Evolutionary conservation across 2,888 invertebrate species (phyloP).

Genomic region (Tetheella fluctuosa): DNA sequence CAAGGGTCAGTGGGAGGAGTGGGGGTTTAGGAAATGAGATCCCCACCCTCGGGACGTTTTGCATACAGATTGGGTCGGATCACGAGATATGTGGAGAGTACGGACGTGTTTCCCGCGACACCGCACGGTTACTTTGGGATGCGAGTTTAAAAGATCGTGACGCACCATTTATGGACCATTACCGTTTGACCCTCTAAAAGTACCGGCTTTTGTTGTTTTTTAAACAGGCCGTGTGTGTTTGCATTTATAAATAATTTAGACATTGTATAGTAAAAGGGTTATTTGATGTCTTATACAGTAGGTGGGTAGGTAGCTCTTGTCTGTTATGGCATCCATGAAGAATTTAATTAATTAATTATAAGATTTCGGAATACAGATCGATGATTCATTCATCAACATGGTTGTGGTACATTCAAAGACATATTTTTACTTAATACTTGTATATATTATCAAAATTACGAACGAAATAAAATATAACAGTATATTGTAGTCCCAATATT

Average conservation of each 20-base stretch:
- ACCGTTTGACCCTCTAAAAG: constrained; percentile 30
- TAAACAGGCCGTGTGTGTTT: constrained; percentile 27
- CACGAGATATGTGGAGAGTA: constrained; percentile 23
- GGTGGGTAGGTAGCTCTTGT: neutral
- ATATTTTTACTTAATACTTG: too few relatives aligned
- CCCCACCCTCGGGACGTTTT: constrained; percentile 45
- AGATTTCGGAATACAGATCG: too few relatives aligned
- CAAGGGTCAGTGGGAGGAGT: constrained; percentile 9
- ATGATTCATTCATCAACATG: too few relatives aligned
- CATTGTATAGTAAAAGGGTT: neutral
- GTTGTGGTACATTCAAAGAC: too few relatives aligned
- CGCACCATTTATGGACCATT: constrained; percentile 27
- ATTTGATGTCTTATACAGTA: neutral
- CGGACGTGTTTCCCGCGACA: constrained; percentile 13
- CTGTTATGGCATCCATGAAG: neutral
- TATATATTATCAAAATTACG: too few relatives aligned
- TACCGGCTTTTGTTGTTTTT: constrained; percentile 18
- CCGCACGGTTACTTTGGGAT: constrained; percentile 21
- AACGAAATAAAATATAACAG: too few relatives aligned
- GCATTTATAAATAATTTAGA: constrained; percentile 37
- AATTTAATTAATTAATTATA: too few relatives aligned
- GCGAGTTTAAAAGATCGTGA: constrained; percentile 25
- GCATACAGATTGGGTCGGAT: constrained; percentile 51
- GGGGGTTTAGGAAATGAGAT: constrained; percentile 43
- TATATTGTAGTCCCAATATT: too few relatives aligned